Base-by-base conservation (phyloP, 1,140 invertebrate species). In the Ladona fulva region DNA sequence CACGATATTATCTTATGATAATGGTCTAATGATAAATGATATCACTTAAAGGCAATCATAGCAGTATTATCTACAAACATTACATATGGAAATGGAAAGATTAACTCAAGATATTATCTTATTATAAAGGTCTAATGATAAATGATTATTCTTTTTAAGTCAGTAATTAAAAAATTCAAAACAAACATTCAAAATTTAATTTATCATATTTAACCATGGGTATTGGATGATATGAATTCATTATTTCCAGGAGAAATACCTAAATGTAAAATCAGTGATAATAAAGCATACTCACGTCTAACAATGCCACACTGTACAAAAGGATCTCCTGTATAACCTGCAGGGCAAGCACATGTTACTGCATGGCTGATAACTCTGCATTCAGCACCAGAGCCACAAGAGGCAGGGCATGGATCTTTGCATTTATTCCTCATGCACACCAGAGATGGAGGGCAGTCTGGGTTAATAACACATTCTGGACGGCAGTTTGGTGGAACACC, bases 401-500 rank as follows among this genome's bases (percentile, higher is more conserved):
- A 90, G 74, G 92, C 92, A 66, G 89, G 90, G 82, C 93, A 94
- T 16, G 92, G 92, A 85, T 94, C 90, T 77, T 86, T 85, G 81
- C 93, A 94, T 84, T 91, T 92, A 66, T 91, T 90, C 82, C 92
- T 91, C 77, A 92, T 88, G 82, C 93, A 95, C 37, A 92, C 89
- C 82, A 89, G 89, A 81, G 90, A 90, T 12, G 89, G 87, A 16
- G 91, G 89, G 83, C 93, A 94, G 82, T 94, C 93, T 11, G 91
- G 91, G 84, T 92, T 93, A 22, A 93, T 89, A 25, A 93, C 86
- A 85, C 92, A 93, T 83, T 93, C 92, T 24, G 92, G 92, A 75
- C 91, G 84, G 81, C 93, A 94, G 44, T 91, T 89, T 77, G 92
- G 92, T 25, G 92, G 91, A 79, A 88, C 87, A 59, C 93, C 93